Conservation (phyloP, 2,113 vertebrate genomes). For the Trematocara variabile region DNA sequence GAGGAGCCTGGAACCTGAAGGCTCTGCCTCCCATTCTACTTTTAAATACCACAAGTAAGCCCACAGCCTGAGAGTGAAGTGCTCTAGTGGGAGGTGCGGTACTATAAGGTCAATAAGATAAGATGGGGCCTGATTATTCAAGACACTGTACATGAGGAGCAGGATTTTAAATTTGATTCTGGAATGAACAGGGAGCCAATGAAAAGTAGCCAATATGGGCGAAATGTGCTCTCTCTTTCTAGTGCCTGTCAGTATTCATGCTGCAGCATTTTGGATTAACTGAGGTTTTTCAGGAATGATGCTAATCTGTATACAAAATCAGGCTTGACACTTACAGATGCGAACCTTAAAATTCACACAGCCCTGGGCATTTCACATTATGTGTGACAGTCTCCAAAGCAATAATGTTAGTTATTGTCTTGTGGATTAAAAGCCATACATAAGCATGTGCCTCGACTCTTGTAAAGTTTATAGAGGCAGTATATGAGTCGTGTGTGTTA, state of each 20-base stretch:
- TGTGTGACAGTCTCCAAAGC: not conserved
- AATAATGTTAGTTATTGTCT: not conserved
- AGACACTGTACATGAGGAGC: not conserved
- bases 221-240: not conserved
- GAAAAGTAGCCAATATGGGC: not conserved
- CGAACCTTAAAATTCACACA: not conserved
- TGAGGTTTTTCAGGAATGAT: not conserved
- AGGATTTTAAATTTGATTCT: not conserved
- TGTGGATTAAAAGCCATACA: not conserved
- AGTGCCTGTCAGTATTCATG: not conserved
- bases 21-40: not conserved
- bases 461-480: not conserved
- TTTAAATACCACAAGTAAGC: not conserved
- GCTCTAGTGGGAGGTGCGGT: not conserved
- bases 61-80: not conserved
- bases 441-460: not conserved
- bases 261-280: not conserved
- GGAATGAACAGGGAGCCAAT: not conserved
- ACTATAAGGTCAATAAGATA: not conserved
- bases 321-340: not conserved
- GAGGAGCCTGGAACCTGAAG: not conserved
- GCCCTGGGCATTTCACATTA: not conserved
- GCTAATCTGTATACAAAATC: not conserved
- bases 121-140: not conserved
- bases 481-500: not conserved